These are phyloP conservation scores for Dolichomitus sp. DNA, from an alignment of 2,888 invertebrate species.

Conservation along the genomic window DNA sequence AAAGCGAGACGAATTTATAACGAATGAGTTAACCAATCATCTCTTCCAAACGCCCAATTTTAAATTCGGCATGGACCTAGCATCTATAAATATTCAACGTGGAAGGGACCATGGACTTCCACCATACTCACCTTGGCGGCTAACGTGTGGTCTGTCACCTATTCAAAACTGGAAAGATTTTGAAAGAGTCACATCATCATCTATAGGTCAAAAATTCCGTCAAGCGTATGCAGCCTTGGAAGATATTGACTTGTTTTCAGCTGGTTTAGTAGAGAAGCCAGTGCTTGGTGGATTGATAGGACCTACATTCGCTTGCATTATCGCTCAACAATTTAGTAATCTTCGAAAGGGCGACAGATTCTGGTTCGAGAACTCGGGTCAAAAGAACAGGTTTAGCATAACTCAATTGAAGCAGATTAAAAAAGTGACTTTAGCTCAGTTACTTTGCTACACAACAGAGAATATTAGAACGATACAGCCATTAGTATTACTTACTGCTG, in stretches of 20 bases:
- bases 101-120: conserved; percentile 96
- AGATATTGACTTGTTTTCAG: conserved; percentile 95
- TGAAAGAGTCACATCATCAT: conserved; percentile 90
- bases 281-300: conserved; percentile 94
- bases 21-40: conserved; percentile 93
- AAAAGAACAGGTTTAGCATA: conserved; percentile 92
- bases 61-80: conserved; percentile 94
- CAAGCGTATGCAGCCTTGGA: conserved; percentile 89
- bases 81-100: conserved; percentile 95
- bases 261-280: conserved; percentile 93
- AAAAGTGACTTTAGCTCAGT: conserved; percentile 90
- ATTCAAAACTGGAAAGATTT: conserved; percentile 91
- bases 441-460: conserved; percentile 90
- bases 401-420: conserved; percentile 92
- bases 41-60: conserved; percentile 92
- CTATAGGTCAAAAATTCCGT: conserved; percentile 89
- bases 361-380: conserved; percentile 92
- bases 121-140: conserved; percentile 93
- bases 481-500: conserved; percentile 90
- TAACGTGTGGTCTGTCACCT: conserved; percentile 91
- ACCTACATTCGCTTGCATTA: conserved; percentile 95
- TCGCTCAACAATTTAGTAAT: conserved; percentile 94
- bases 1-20: conserved; percentile 93
- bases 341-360: conserved; percentile 93
- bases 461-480: conserved; percentile 91